phyloP scores from a whole-genome alignment of 2,888 invertebrate species.

The Darwinula stevensoni region DNA sequence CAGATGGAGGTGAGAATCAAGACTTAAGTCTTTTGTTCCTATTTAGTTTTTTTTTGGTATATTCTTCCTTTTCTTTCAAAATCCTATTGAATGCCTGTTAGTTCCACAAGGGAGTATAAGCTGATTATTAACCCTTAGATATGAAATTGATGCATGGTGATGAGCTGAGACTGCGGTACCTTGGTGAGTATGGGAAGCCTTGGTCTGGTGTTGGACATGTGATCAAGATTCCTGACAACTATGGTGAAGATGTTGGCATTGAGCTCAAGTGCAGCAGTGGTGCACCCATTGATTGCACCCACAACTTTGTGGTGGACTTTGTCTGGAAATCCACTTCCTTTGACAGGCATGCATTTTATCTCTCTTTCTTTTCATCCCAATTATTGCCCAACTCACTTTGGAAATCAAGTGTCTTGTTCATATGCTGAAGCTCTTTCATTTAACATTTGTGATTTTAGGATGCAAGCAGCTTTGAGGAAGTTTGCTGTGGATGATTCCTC shows the following conservation, averaged over 20 bases:
- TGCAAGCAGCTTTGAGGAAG: constrained; percentile 75
- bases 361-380: background rate
- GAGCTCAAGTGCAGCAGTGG: constrained; percentile 74
- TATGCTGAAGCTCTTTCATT: constrained; percentile 14
- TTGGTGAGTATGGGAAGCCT: constrained; percentile 68
- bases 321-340: constrained; percentile 98
- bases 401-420: constrained; percentile 7
- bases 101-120: constrained; percentile 5
- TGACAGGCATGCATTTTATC: constrained; percentile 33
- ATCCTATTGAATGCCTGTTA: constrained; percentile 3
- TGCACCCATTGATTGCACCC: constrained; percentile 73
- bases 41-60: background rate
- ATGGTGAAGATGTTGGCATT: constrained; percentile 89
- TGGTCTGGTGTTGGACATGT: constrained; percentile 98
- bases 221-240: constrained; percentile 80
- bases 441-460: too few species aligned
- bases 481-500: constrained; percentile 90
- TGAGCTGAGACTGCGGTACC: constrained; percentile 66
- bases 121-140: constrained; percentile 23
- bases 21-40: constrained; percentile 5
- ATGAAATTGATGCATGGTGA: constrained; percentile 99
- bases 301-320: constrained; percentile 91
- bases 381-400: background rate
- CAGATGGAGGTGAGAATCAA: constrained; percentile 35
- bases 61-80: background rate